Evolutionary conservation across 2,888 invertebrate genomes (phyloP).

Genomic region (Amblyteles armatorius): DNA sequence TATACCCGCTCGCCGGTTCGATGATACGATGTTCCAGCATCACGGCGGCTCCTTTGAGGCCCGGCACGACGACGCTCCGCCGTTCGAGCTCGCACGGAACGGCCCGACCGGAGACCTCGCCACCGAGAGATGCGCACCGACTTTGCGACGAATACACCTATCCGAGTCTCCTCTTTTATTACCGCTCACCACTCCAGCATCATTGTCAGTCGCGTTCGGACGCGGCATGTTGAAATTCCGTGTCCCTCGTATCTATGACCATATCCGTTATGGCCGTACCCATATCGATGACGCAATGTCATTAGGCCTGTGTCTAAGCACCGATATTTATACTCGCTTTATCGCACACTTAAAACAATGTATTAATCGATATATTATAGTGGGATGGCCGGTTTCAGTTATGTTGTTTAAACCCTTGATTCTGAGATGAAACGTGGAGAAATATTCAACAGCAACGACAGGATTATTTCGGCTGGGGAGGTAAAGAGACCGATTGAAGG

Average conservation of each 20-base stretch:
- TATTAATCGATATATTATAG: constrained; percentile 27
- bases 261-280: not conserved
- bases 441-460: not conserved
- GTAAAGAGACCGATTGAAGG: not conserved
- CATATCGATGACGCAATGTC: too few species aligned
- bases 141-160: constrained; percentile 75
- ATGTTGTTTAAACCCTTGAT: too few species aligned
- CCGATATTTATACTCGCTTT: constrained; percentile 41
- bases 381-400: too few species aligned
- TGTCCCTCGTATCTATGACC: constrained; percentile 19
- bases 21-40: constrained; percentile 77
- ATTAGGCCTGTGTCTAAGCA: too few species aligned
- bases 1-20: constrained; percentile 69
- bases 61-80: constrained; percentile 71
- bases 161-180: constrained; percentile 67
- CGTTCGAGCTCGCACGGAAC: constrained; percentile 71
- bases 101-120: constrained; percentile 50
- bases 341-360: constrained; percentile 38
- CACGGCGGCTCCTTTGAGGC: constrained; percentile 81
- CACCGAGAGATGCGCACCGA: constrained; percentile 50
- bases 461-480: not conserved
- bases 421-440: too few species aligned
- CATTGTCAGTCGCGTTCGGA: constrained; percentile 61
- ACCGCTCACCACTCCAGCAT: constrained; percentile 66
- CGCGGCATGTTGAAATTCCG: constrained; percentile 52